phyloP scores from a whole-genome alignment of 2,113 vertebrate species.

The Dinomys branickii region DNA sequence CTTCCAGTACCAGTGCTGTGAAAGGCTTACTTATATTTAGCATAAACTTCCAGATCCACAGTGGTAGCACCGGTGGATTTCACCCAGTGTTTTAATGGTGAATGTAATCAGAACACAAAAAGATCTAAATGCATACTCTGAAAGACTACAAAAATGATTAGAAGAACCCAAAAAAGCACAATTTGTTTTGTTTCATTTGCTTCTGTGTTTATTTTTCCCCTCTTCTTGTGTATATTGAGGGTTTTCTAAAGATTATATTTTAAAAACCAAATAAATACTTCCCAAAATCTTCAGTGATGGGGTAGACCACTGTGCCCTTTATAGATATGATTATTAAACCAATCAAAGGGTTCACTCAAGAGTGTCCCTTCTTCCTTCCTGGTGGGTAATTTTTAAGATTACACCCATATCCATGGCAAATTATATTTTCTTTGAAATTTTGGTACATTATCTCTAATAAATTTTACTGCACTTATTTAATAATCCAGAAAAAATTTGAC shows the following conservation, averaged over 20 bases:
- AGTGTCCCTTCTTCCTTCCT: conserved; percentile 72
- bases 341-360: conserved; percentile 77
- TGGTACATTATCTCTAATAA: conserved; percentile 74
- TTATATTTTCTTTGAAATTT: conserved; percentile 71
- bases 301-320: conserved; percentile 79
- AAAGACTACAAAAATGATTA: conserved; percentile 47
- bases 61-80: background rate
- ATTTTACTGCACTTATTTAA: conserved; percentile 68
- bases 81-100: conserved; percentile 54
- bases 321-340: conserved; percentile 83
- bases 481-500: conserved; percentile 48
- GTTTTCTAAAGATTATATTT: conserved; percentile 82
- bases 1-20: conserved; percentile 1
- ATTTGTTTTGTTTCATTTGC: conserved; percentile 55
- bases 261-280: conserved; percentile 83
- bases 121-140: conserved; percentile 64
- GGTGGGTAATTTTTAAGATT: conserved; percentile 65
- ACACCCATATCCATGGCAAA: conserved; percentile 44
- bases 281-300: conserved; percentile 74
- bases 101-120: conserved; percentile 72
- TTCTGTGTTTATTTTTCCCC: conserved; percentile 79
- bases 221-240: conserved; percentile 79
- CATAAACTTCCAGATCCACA: conserved; percentile 45
- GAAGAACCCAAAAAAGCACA: conserved; percentile 52
- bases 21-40: conserved; percentile 28